Conservation (phyloP, 1,140 invertebrate genomes). For the Colletes latitarsis region DNA sequence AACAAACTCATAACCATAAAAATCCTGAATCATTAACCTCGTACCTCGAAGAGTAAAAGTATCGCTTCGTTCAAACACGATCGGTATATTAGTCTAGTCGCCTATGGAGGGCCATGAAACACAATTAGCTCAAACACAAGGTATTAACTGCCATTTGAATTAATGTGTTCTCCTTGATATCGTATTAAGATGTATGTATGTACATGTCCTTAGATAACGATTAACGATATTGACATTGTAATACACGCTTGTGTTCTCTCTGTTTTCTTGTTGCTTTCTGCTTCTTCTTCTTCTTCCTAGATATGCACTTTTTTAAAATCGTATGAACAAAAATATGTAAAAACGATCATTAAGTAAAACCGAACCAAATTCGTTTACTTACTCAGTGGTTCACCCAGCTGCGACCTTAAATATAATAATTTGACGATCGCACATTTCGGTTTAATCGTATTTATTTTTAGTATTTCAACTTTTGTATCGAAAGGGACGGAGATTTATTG, state of each 20-base stretch:
- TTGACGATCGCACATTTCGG: background rate
- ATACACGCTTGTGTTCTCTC: background rate
- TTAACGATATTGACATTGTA: background rate
- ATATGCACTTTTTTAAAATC: background rate
- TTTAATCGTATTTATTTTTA: background rate
- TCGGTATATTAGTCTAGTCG: background rate
- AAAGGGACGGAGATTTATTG: background rate
- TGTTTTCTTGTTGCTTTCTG: background rate
- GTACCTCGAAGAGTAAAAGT: background rate
- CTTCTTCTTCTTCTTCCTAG: background rate
- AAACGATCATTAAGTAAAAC: background rate
- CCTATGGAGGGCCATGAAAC: background rate
- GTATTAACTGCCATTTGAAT: constrained; percentile 71
- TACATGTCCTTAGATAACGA: constrained; percentile 8
- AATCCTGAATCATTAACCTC: background rate
- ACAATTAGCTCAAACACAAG: constrained; percentile 64
- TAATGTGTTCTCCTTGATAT: constrained; percentile 57
- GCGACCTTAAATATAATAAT: no score
- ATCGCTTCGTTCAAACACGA: background rate
- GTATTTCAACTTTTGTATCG: background rate
- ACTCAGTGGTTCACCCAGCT: no score
- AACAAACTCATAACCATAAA: background rate
- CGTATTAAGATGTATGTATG: constrained; percentile 14
- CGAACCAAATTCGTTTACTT: background rate
- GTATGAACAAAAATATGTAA: background rate